Evolutionary conservation across 1,140 invertebrate species (phyloP), one percentile per base, ranked within the genome.

Genomic region (Paraescarpia echinospica): DNA sequence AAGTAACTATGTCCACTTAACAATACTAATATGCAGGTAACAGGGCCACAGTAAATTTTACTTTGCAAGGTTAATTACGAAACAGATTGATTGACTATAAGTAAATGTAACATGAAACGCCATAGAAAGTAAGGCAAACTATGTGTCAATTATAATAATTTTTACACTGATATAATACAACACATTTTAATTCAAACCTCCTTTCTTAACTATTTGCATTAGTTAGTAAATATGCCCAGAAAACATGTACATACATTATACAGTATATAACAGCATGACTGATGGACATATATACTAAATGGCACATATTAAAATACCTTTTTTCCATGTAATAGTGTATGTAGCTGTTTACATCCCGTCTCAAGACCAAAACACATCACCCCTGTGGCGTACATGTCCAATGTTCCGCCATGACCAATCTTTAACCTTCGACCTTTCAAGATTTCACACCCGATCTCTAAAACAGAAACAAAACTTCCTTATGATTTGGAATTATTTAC

Each of bases 401-500:
- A 88, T 59, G 92, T 93, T n/a, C 92, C 92, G 31, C 92, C 92
- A 51, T 93, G 92, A 91, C 92, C 92, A 35, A 93, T 89, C 90
- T 93, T 93, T 35, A 93, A 33, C n/a, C 27, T 34, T 31, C 27
- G 35, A 34, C 51, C 48, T 41, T 33, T 33, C 77, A 59, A n/a
- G 27, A 51, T 8, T 34, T 92, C 35, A 92, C 4, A 22, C 51
- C 59, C 31, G 33, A 88, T 92, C 91, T 77, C 51, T n/a, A 51
- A 92, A 51, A 33, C 41, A 22, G 22, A 33, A 35, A 35, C 35
- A 48, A n/a, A 22, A 92, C 22, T 59, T 77, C 2, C 18, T 51
- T 33, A 31, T 14, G 5, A 48, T 92, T 34, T n/a, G 41, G 35
- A 33, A 35, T 91, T 91, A 91, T 6, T 41, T 41, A 12, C 12